Percentiles rank a stretch among this genome's conserved stretches.
Evolutionary conservation across 2,888 invertebrate species (phyloP).

Genomic region (Pseudanteris insignis): DNA sequence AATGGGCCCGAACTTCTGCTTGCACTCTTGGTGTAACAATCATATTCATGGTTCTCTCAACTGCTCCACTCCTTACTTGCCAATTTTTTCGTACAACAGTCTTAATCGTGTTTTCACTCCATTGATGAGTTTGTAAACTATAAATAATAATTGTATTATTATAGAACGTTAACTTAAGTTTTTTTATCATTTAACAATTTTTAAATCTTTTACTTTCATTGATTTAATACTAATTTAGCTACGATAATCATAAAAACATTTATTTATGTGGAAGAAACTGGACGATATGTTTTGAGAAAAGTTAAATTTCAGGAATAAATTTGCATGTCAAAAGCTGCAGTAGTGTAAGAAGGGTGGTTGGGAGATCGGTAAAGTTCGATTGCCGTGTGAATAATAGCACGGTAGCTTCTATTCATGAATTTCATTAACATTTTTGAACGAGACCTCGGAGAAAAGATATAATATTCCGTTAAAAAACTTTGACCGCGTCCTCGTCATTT

Average conservation of each 20-base stretch:
- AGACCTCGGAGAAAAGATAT: constrained; percentile 10
- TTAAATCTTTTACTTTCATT: no score
- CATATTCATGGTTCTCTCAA: constrained; percentile 82
- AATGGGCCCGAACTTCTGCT: constrained; percentile 86
- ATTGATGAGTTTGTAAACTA: constrained; percentile 90
- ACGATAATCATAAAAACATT: no score
- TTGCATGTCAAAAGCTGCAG: no score
- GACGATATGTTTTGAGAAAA: no score
- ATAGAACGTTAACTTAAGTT: no score
- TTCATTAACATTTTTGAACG: constrained; percentile 33
- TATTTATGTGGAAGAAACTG: no score
- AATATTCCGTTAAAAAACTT: constrained; percentile 21
- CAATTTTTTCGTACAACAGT: constrained; percentile 77
- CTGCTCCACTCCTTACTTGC: constrained; percentile 81
- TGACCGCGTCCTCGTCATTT: constrained; percentile 28
- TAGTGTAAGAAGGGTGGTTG: no score
- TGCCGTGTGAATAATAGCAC: constrained; percentile 19
- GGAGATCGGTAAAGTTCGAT: constrained; percentile 25
- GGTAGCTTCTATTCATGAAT: constrained; percentile 30
- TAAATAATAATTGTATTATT: constrained; percentile 19
- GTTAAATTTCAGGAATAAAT: no score
- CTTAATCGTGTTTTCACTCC: constrained; percentile 89
- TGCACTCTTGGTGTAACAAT: constrained; percentile 92
- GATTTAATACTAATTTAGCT: no score
- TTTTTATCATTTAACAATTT: no score